Evolutionary conservation across 2,797 vertebrate species (phyloP), one percentile per base, ranked within the genome.

Genomic region (Halcyon chelicuti): DNA sequence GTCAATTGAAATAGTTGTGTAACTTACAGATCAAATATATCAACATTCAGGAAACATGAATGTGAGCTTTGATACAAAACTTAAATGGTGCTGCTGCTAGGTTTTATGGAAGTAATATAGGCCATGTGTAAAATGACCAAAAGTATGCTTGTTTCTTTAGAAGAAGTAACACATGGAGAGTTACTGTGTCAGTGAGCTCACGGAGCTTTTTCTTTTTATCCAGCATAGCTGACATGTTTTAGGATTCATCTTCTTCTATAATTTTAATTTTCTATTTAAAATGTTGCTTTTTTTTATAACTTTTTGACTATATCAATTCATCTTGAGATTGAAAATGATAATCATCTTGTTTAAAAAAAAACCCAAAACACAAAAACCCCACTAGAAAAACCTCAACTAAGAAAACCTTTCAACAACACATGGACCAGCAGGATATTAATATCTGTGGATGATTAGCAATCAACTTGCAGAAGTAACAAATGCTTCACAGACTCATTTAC

Each of bases 401-500:
- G 17, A 54, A 83, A 90, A 33, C 10, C 15, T 8, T 85, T 79
- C 39, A 78, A 66, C 89, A 83, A 21, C 80, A 55, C 22, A 93
- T 52, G 31, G 35, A 71, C 55, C 68, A 86, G 62, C 70, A 86
- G 81, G 62, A 26, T 90, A 83, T 95, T 92, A 88, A 47, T 93
- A 37, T 79, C 57, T 90, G 42, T 79, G 66, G 58, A 77, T 94
- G 71, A 86, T 94, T 79, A 89, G 73, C 57, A 93, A 26, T 94
- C 85, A 85, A 21, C 39, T 90, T 81, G 15, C 31, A 85, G 29
- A 72, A 93, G 52, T 84, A 92, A 89, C 19, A 86, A 91, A 87
- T 90, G 55, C 26, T 46, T 60, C 19, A 52, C 60, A 68, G 61
- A 80, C 44, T 89, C 39, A 42, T 86, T 91, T 78, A 52, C 2